These are phyloP conservation scores for Tenodera sinensis DNA, from an alignment of 2,888 invertebrate genomes.

Conservation along the genomic window DNA sequence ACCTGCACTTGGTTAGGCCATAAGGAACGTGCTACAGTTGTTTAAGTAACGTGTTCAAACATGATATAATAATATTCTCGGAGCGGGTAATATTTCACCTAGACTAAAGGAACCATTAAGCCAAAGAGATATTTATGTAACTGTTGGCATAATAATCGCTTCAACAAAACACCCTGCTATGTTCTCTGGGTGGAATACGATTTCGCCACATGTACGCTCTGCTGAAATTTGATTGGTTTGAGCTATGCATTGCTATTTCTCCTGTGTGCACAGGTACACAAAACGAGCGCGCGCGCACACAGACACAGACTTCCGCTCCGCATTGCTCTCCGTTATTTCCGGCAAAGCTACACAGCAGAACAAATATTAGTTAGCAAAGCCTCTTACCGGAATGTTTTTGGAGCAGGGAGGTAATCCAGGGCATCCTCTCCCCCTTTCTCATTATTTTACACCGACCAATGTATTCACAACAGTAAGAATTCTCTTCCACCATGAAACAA, in stretches of 20 bases:
- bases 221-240: not conserved
- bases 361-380: not conserved
- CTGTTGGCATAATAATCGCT: not conserved
- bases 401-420: not conserved
- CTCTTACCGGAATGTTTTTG: not conserved
- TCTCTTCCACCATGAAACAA: not conserved
- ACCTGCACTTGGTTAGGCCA: too few species aligned
- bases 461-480: not conserved
- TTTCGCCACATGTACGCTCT: not conserved
- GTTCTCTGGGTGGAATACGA: not conserved
- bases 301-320: not conserved
- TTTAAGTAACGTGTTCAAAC: not conserved
- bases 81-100: not conserved
- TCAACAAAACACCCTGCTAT: not conserved
- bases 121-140: not conserved
- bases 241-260: not conserved
- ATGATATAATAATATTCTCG: not conserved
- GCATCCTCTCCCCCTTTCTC: not conserved
- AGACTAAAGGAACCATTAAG: not conserved
- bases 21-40: not conserved
- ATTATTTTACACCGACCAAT: not conserved
- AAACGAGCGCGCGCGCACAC: not conserved
- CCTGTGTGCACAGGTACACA: not conserved
- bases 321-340: not conserved
- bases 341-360: not conserved